Evolutionary conservation across 2,888 invertebrate species (phyloP), one percentile per base, ranked within the genome.

Genomic region (Mythimna loreyi): DNA sequence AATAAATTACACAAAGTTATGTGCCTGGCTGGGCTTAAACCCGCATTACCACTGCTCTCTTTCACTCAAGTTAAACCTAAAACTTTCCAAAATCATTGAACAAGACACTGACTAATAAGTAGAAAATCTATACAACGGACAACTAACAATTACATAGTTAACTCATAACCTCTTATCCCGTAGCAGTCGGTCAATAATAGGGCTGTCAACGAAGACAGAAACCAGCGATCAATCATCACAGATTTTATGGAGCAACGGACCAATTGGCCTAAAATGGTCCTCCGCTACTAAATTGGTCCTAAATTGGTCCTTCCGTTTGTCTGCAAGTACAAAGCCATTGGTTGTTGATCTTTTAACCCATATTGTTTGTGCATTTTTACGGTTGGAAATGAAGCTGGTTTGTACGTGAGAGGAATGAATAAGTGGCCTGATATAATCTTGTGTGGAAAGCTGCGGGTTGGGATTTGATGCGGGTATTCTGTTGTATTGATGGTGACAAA

Each of bases 301-400:
- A 88, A 93, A 93, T 93, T 91, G 89, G 78, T 77, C 77, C 89
- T 90, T 93, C 92, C 93, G 87, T 82, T 85, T 75, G 85, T 84
- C 82, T 82, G 80, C 65, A 80, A 78, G 77, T 69, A 80, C 69
- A 77, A 85, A 70, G 73, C 67, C 78, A 91, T 90, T 91, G 90
- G 85, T 80, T 88, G 88, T 91, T 92, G 92, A 91, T 92, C 92
- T 90, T 92, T 89, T 92, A 90, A 91, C 92, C 91, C 81, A 91
- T 84, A 88, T 91, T 64, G 70, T 67, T 56, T 16, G 69, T 72
- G 70, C 72, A 75, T 75, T 73, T 78, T 84, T 75, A 75, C 73
- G 66, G 74, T 60, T 68, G 50, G 45, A 59, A 72, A 66, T 62
- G 55, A 79, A 65, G 60, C 43, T 61, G 9, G 66, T 43, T 9